These are phyloP conservation scores for Beaufortia kweichowensis DNA, from an alignment of 2,113 vertebrate genomes.

Conservation along the genomic window DNA sequence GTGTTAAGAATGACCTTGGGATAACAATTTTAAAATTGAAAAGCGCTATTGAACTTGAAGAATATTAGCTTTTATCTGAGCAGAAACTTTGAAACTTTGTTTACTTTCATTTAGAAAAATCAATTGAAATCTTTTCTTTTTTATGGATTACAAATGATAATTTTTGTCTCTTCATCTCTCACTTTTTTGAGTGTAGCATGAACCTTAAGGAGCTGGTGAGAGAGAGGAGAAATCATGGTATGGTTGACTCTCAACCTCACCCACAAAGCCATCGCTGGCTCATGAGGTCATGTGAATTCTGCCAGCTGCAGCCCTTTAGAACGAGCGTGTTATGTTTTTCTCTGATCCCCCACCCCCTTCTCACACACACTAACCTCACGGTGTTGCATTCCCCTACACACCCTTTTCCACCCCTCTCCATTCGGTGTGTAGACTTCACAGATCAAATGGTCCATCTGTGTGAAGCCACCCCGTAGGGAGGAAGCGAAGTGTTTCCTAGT, in stretches of 20 bases:
- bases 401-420: slow-evolving; percentile 43
- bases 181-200: neutral
- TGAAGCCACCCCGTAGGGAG: slow-evolving; percentile 47
- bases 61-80: no score
- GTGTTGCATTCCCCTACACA: slow-evolving; percentile 52
- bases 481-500: slow-evolving; percentile 48
- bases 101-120: no score
- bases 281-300: slow-evolving; percentile 64
- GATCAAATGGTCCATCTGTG: slow-evolving; percentile 58
- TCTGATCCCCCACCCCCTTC: slow-evolving; percentile 32
- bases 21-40: no score
- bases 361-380: slow-evolving; percentile 44
- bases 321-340: slow-evolving; percentile 38
- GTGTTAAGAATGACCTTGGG: no score
- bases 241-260: slow-evolving; percentile 35
- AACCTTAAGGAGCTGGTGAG: neutral
- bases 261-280: slow-evolving; percentile 50
- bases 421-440: slow-evolving; percentile 38
- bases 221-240: slow-evolving; percentile 33
- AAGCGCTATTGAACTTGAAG: no score
- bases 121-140: no score
- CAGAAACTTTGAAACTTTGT: no score
- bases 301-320: slow-evolving; percentile 57
- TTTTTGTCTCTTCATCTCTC: neutral
- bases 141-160: neutral